Evolutionary conservation across 1,140 invertebrate species (phyloP).

Genomic region (Sitophilus oryzae): DNA sequence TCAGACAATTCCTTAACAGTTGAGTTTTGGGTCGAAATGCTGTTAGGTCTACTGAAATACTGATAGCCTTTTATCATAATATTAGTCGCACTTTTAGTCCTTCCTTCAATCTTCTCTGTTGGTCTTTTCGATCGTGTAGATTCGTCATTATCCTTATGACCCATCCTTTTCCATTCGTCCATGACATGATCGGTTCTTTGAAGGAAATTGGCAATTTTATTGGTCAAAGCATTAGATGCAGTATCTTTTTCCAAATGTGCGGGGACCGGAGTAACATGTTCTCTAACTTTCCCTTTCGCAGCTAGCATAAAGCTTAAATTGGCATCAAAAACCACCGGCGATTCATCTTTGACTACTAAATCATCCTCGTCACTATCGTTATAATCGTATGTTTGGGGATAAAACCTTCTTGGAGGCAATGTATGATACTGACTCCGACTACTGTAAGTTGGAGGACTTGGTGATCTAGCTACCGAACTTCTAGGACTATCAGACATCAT

Average conservation of each 20-base stretch:
- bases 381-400: constrained; percentile 53
- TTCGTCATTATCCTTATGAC: constrained; percentile 52
- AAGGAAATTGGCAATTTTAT: constrained; percentile 73
- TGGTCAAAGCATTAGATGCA: constrained; percentile 64
- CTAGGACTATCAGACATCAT: constrained; percentile 19
- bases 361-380: constrained; percentile 50
- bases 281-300: constrained; percentile 60
- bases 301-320: constrained; percentile 73
- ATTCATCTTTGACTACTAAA: constrained; percentile 57
- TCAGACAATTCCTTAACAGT: constrained; percentile 44
- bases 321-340: constrained; percentile 72
- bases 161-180: constrained; percentile 70
- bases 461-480: constrained; percentile 40
- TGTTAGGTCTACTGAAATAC: constrained; percentile 55
- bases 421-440: constrained; percentile 10
- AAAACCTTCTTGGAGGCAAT: constrained; percentile 54
- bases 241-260: constrained; percentile 68
- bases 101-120: constrained; percentile 48
- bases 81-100: constrained; percentile 68
- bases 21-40: constrained; percentile 47
- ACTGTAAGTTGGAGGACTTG: constrained; percentile 38
- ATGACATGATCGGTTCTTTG: constrained; percentile 77
- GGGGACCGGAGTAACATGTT: constrained; percentile 61
- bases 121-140: constrained; percentile 40
- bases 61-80: constrained; percentile 75